Conservation (phyloP, 2,113 vertebrate species). For the Ageneiosus marmoratus region DNA sequence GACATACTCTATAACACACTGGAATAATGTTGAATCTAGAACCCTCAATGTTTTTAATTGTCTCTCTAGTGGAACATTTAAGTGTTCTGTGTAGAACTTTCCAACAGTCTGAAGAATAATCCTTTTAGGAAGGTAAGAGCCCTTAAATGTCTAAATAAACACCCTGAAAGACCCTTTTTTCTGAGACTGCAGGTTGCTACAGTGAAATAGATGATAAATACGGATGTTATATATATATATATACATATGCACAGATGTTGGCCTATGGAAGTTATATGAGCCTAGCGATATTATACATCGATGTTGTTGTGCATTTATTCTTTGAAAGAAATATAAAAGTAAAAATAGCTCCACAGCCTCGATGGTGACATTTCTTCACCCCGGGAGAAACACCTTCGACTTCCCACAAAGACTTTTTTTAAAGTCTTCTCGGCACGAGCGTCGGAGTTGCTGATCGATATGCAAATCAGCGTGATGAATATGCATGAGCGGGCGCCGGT, state of each 20-base stretch:
- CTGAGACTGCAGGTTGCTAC: not conserved
- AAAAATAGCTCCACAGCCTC: not conserved
- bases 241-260: not conserved
- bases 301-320: not conserved
- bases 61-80: not conserved
- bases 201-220: not conserved
- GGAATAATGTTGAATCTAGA: not conserved
- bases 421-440: constrained; percentile 84
- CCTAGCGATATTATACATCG: not conserved
- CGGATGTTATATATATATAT: not conserved
- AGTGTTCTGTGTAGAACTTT: not conserved
- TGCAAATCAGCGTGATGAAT: constrained; percentile 97
- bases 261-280: not conserved
- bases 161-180: not conserved
- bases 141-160: not conserved
- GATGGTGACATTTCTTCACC: constrained; percentile 31
- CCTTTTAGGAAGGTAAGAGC: not conserved
- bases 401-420: constrained; percentile 76
- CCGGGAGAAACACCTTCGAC: constrained; percentile 54
- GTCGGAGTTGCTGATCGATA: constrained; percentile 92
- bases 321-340: constrained; percentile 2
- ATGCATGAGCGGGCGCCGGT: constrained; percentile 95
- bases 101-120: not conserved
- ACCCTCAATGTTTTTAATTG: not conserved
- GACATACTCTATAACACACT: not conserved